phyloP scores from a whole-genome alignment of 1,140 invertebrate genomes.

The Ctenoplectra terminalis region DNA sequence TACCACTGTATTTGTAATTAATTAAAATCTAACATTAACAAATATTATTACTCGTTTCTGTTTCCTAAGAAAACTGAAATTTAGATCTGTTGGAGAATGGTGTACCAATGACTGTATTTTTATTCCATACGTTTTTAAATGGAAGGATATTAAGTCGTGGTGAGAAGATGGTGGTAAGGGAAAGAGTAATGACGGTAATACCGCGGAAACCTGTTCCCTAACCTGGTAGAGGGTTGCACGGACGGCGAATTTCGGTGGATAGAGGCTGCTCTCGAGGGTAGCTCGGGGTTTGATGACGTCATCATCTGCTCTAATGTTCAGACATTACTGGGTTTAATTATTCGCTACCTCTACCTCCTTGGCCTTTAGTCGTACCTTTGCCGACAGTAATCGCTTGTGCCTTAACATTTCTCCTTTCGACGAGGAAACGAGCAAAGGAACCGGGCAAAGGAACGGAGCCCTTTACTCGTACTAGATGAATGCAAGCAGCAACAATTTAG shows the following conservation, averaged over 20 bases:
- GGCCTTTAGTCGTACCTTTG: constrained; percentile 23
- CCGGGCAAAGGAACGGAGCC: too few species aligned
- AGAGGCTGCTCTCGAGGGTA: constrained; percentile 34
- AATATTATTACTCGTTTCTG: too few species aligned
- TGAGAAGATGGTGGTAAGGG: not conserved
- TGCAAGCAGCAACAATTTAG: not conserved
- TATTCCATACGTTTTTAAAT: constrained; percentile 52
- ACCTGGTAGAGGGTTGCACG: constrained; percentile 38
- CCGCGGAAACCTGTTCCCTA: constrained; percentile 46
- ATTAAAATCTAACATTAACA: too few species aligned
- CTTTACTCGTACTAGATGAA: not conserved
- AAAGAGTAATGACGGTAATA: constrained; percentile 62
- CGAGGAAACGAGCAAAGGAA: not conserved
- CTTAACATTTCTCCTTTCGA: constrained; percentile 28
- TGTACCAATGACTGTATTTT: constrained; percentile 7
- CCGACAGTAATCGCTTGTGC: constrained; percentile 58
- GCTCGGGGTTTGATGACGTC: constrained; percentile 70
- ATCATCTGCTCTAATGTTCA: constrained; percentile 74
- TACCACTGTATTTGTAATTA: too few species aligned
- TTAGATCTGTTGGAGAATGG: too few species aligned
- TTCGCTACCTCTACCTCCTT: constrained; percentile 51
- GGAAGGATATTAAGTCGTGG: constrained; percentile 50
- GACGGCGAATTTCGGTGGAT: constrained; percentile 56
- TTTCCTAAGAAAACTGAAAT: too few species aligned
- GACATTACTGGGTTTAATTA: constrained; percentile 74